These are phyloP conservation scores for Parambassis ranga DNA, from an alignment of 2,797 vertebrate genomes.

Conservation along the genomic window DNA sequence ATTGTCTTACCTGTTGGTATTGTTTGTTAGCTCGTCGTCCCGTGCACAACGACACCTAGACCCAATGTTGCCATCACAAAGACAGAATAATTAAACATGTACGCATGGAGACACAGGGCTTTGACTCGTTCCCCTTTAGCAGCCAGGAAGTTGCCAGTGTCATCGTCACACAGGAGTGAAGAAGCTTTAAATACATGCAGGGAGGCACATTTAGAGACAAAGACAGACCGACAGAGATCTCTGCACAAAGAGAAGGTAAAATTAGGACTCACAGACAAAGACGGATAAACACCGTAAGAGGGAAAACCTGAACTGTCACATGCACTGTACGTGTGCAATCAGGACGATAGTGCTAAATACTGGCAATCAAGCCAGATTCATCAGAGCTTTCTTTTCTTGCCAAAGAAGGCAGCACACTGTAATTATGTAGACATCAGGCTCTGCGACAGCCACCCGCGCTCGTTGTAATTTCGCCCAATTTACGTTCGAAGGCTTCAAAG, in stretches of 20 bases:
- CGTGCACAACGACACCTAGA: conserved; percentile 4
- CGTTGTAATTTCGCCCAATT: conserved; percentile 82
- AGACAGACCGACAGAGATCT: not conserved
- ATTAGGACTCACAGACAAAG: conserved; percentile 1
- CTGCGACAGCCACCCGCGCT: conserved; percentile 73
- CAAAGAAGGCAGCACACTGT: conserved; percentile 70
- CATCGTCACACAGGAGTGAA: not conserved
- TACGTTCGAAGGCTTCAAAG: conserved; percentile 73
- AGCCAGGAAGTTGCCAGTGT: conserved; percentile 34
- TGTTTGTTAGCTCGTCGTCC: conserved; percentile 18
- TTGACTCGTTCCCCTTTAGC: conserved; percentile 18
- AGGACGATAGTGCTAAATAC: conserved; percentile 73
- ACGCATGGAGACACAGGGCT: conserved; percentile 10
- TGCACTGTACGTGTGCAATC: conserved; percentile 59
- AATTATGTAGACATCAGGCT: conserved; percentile 81
- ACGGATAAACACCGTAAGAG: not conserved
- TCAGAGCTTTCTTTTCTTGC: conserved; percentile 65
- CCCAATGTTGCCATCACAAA: conserved; percentile 46
- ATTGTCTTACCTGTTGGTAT: conserved; percentile 30
- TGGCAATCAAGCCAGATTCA: conserved; percentile 82
- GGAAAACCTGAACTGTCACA: conserved; percentile 55
- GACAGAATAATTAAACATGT: conserved; percentile 53
- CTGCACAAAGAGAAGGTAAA: conserved; percentile 11
- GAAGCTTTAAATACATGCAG: not conserved
- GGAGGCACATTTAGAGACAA: not conserved